A percentile compares a stretch with the other conserved stretches of the same genome.
phyloP scores from a whole-genome alignment of 2,113 vertebrate species.

The Chaetura pelagica region DNA sequence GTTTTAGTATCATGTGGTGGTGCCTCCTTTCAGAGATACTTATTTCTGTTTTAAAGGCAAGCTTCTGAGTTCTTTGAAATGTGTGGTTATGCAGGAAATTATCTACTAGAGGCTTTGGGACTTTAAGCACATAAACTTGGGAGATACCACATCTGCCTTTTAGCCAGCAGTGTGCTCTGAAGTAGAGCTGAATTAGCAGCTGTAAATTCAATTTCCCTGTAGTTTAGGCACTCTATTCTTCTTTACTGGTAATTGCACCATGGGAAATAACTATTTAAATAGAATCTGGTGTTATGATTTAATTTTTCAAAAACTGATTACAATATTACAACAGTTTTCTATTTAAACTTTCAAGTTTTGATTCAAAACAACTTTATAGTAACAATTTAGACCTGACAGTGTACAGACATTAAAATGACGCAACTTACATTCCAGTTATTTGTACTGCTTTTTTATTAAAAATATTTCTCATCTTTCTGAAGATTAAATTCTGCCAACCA shows the following conservation, averaged over 20 bases:
- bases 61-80: not conserved
- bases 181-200: constrained; percentile 12
- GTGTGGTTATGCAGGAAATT: not conserved
- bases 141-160: not conserved
- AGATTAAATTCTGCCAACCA: constrained; percentile 15
- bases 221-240: constrained; percentile 34
- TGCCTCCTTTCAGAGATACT: not conserved
- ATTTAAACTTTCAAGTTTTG: constrained; percentile 52
- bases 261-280: constrained; percentile 50
- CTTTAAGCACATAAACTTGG: constrained; percentile 6
- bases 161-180: not conserved
- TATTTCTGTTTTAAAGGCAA: constrained; percentile 13
- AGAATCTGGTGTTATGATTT: constrained; percentile 10
- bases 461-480: not conserved
- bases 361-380: constrained; percentile 38
- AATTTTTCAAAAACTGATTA: constrained; percentile 56
- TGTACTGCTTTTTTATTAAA: not conserved
- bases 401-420: not conserved
- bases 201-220: constrained; percentile 51
- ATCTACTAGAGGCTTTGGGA: constrained; percentile 8
- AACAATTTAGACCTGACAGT: constrained; percentile 6
- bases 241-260: constrained; percentile 13
- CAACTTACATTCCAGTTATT: not conserved
- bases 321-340: constrained; percentile 18
- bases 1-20: not conserved